These are phyloP conservation scores for Simalia tracyae DNA, from an alignment of 2,797 vertebrate genomes.

Conservation along the genomic window DNA sequence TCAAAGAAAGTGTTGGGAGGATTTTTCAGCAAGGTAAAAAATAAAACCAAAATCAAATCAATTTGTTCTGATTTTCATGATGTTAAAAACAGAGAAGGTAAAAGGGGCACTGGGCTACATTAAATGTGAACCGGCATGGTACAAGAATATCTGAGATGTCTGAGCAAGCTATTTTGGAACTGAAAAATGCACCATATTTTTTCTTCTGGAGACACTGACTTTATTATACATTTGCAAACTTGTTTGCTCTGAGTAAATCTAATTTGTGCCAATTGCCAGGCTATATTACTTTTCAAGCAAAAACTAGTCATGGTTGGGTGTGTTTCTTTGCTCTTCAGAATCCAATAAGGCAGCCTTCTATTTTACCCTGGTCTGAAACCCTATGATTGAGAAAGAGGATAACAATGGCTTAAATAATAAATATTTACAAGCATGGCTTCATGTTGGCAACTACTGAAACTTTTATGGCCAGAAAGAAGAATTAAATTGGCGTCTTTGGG, in stretches of 20 bases:
- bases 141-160: neutral
- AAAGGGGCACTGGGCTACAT: conserved; percentile 22
- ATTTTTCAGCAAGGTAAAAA: conserved; percentile 80
- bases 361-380: neutral
- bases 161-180: neutral
- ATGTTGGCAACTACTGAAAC: neutral
- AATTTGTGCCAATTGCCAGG: conserved; percentile 10
- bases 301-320: neutral
- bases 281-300: neutral
- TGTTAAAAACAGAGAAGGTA: conserved; percentile 51
- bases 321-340: neutral
- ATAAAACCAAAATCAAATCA: conserved; percentile 80
- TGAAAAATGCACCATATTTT: neutral
- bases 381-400: neutral
- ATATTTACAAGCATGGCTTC: neutral
- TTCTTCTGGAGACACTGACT: conserved; percentile 12
- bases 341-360: neutral
- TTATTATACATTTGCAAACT: neutral
- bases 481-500: neutral
- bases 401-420: neutral
- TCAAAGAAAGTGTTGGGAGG: conserved; percentile 78
- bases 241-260: conserved; percentile 7
- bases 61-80: conserved; percentile 78
- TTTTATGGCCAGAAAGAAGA: neutral
- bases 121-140: neutral